Conservation (phyloP, 2,888 invertebrate genomes). For the Hydraecia micacea region DNA sequence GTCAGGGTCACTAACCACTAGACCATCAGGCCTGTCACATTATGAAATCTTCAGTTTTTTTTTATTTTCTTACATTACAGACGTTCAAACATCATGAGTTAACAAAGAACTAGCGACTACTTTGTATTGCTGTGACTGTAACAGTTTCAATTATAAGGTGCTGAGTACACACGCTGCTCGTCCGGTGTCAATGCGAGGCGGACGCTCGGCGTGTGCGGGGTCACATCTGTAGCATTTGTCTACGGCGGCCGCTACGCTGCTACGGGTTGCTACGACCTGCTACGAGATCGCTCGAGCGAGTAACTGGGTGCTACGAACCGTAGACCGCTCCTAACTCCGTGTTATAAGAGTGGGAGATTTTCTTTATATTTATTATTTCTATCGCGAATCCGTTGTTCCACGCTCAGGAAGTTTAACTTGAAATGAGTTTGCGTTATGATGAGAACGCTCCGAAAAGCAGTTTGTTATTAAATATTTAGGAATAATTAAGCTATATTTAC, state of each 20-base stretch:
- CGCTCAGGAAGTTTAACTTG: constrained; percentile 53
- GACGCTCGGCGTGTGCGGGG: constrained; percentile 15
- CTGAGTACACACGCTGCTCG: background rate
- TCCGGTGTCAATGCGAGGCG: constrained; percentile 12
- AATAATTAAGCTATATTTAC: constrained; percentile 50
- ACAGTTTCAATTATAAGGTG: constrained; percentile 10
- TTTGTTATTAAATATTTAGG: constrained; percentile 54
- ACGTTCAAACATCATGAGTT: background rate
- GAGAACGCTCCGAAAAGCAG: constrained; percentile 37
- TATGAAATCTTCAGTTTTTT: background rate
- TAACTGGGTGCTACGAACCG: constrained; percentile 67
- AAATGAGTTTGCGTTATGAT: constrained; percentile 56
- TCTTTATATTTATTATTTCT: constrained; percentile 62
- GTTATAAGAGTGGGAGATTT: constrained; percentile 49
- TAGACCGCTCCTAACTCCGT: constrained; percentile 46
- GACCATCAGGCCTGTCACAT: too few relatives aligned
- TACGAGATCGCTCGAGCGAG: constrained; percentile 64
- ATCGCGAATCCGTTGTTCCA: constrained; percentile 56
- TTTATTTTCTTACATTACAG: background rate
- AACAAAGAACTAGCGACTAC: background rate
- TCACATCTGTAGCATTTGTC: constrained; percentile 60
- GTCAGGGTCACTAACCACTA: too few relatives aligned
- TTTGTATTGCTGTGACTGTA: background rate
- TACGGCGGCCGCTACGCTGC: constrained; percentile 58
- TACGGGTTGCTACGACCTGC: constrained; percentile 62